Conservation (phyloP, 2,888 invertebrate species). For the Stenodema calcarata region DNA sequence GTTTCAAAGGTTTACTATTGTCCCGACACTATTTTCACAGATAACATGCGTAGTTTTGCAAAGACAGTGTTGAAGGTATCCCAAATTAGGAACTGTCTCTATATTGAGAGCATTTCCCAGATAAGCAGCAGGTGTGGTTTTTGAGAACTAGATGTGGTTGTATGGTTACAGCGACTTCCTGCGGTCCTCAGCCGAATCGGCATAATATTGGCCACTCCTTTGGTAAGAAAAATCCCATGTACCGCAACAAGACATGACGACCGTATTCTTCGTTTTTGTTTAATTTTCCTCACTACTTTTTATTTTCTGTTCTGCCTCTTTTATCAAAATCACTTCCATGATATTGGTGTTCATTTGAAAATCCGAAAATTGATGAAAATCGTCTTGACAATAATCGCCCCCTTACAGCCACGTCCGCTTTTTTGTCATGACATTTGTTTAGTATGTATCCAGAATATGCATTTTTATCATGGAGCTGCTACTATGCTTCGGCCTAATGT, state of each 20-base stretch:
- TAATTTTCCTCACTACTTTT: conserved; percentile 2
- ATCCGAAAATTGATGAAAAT: not conserved
- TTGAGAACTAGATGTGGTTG: conserved; percentile 55
- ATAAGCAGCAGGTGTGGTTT: not conserved
- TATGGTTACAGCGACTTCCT: conserved; percentile 85
- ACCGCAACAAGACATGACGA: conserved; percentile 3
- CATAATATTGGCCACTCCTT: conserved; percentile 94
- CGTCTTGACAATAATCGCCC: not conserved
- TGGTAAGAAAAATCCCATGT: conserved; percentile 72
- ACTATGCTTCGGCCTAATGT: conserved; percentile 8
- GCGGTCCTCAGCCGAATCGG: conserved; percentile 95
- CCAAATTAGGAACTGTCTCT: not conserved
- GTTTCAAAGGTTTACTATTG: too few relatives aligned
- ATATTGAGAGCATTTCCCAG: too few relatives aligned
- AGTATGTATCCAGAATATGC: not conserved
- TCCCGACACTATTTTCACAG: too few relatives aligned
- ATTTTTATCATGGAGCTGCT: conserved; percentile 9
- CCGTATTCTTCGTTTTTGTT: not conserved
- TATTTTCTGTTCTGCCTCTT: not conserved
- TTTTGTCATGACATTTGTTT: not conserved
- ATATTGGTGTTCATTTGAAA: not conserved
- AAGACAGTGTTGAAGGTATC: too few relatives aligned
- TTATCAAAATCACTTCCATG: conserved; percentile 6
- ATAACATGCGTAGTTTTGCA: too few relatives aligned
- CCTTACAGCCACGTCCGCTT: conserved; percentile 1